phyloP scores from a whole-genome alignment of 2,113 vertebrate species.

The Cacatua alba region DNA sequence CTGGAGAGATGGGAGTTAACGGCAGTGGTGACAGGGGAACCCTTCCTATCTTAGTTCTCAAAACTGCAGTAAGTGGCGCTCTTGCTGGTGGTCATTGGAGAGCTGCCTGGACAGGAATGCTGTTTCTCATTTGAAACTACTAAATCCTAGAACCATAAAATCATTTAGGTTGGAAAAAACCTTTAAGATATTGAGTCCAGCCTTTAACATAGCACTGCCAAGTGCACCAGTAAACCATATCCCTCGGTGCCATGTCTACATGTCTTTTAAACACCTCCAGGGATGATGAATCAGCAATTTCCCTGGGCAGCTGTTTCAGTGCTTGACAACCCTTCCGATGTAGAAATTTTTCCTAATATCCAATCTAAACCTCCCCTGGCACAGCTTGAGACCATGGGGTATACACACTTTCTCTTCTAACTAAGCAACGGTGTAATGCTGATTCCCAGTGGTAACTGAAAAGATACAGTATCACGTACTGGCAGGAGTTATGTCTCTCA shows the following conservation, averaged over 20 bases:
- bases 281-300: not conserved
- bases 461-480: not conserved
- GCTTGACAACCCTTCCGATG: not conserved
- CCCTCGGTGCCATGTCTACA: not conserved
- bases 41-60: not conserved
- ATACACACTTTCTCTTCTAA: not conserved
- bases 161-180: not conserved
- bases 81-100: not conserved
- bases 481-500: not conserved
- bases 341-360: not conserved
- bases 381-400: not conserved
- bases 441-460: not conserved
- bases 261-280: not conserved
- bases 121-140: not conserved
- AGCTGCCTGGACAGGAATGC: not conserved
- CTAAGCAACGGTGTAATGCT: not conserved
- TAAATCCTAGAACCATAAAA: not conserved
- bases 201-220: not conserved
- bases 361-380: not conserved
- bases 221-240: not conserved
- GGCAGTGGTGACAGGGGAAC: not conserved
- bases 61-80: not conserved
- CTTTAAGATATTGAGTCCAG: not conserved
- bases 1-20: rapidly evolving
- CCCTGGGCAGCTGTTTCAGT: not conserved